A percentile compares a stretch with the other conserved stretches of the same genome.
Evolutionary conservation across 2,797 vertebrate genomes (phyloP).

Genomic region (Tapera naevia): DNA sequence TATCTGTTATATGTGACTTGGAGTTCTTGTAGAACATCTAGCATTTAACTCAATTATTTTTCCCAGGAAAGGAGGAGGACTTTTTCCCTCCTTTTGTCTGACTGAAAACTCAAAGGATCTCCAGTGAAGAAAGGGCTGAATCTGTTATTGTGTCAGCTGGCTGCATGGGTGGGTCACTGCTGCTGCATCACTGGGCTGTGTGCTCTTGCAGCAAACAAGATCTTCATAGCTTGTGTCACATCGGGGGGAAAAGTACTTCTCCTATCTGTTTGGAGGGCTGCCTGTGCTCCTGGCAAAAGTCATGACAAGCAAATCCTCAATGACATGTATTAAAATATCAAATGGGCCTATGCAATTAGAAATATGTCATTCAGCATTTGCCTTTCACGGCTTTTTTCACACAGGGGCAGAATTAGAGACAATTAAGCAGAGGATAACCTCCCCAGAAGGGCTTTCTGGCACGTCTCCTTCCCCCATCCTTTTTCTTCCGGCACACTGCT

Average conservation of each 20-base stretch:
- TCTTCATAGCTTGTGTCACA: neutral
- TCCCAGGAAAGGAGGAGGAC: neutral
- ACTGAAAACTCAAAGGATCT: neutral
- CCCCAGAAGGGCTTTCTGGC: neutral
- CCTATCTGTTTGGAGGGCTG: conserved; percentile 69
- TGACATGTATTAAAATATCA: conserved; percentile 72
- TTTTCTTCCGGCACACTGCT: neutral
- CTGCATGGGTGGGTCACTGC: neutral
- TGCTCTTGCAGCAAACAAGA: neutral
- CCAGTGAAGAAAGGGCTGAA: neutral
- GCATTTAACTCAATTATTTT: neutral
- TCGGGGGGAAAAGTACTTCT: neutral
- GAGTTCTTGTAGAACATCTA: neutral
- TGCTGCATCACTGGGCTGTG: neutral
- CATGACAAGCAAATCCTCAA: conserved; percentile 68
- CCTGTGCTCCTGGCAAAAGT: conserved; percentile 69
- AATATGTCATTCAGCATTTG: conserved; percentile 21
- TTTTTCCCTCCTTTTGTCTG: neutral
- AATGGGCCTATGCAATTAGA: conserved; percentile 61
- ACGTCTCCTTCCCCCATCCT: neutral
- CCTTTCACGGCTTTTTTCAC: conserved; percentile 7
- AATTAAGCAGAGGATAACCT: conserved; percentile 1
- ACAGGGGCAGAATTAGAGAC: neutral
- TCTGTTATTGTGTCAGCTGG: neutral
- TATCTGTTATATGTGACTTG: neutral